phyloP scores from a whole-genome alignment of 2,113 vertebrate genomes.

The Rhinopithecus roxellana region DNA sequence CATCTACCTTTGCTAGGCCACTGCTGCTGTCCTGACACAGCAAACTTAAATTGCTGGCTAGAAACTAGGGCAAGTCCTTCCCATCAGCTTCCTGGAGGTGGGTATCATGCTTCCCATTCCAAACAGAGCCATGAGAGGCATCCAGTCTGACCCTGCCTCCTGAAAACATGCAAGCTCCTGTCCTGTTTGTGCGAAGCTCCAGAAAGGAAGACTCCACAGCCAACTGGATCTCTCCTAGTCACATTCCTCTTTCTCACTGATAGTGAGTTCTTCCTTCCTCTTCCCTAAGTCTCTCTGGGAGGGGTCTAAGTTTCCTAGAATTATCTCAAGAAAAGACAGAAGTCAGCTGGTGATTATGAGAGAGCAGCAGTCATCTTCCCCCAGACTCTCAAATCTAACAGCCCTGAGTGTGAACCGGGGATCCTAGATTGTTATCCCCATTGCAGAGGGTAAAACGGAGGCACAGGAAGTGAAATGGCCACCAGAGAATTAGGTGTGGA shows the following conservation, averaged over 20 bases:
- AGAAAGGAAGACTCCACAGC: background rate
- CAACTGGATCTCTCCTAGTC: background rate
- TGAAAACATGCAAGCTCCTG: background rate
- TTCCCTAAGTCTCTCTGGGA: background rate
- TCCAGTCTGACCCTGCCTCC: fast-evolving
- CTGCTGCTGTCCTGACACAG: background rate
- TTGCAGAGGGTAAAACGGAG: background rate
- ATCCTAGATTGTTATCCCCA: background rate
- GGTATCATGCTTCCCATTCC: background rate
- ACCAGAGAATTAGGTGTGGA: background rate
- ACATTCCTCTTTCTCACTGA: background rate
- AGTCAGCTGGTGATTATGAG: background rate
- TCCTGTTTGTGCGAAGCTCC: background rate
- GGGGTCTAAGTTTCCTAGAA: background rate
- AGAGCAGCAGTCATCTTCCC: background rate
- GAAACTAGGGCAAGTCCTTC: background rate
- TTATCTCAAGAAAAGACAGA: background rate
- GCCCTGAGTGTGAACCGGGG: background rate
- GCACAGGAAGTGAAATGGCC: background rate
- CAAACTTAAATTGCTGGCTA: background rate
- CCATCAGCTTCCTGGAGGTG: background rate
- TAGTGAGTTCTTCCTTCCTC: background rate
- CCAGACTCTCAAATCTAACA: background rate
- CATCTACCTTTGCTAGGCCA: background rate
- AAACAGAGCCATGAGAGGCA: background rate